Evolutionary conservation across 2,113 vertebrate species (phyloP), one percentile per base, ranked within the genome.

Genomic region (Pelusios castaneus): DNA sequence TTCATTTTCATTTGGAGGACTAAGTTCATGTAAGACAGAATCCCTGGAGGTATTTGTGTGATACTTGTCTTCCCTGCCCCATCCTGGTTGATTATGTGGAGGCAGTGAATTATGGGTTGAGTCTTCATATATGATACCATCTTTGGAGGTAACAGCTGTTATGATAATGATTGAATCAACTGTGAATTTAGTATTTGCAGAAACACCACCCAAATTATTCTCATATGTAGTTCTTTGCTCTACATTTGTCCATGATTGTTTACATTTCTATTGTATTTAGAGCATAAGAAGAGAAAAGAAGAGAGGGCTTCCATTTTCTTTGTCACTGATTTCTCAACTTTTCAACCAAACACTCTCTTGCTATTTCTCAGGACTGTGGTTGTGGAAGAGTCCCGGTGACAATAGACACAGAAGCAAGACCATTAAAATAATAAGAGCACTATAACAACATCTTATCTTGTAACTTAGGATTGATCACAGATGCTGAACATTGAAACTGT

Each of bases 141-240:
- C 92, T 87, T 17, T 95, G 92, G 93, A 89, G 56, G 80, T 90
- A 89, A 94, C 92, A 89, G 91, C 97, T 98, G 97, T 82, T 81
- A 93, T 76, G 90, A 97, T 76, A 95, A 96, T 84, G 91, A 89
- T 89, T 82, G 25, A 92, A 92, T 95, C 86, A 95, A 52, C 78
- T 92, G 89, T 84, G 89, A 95, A 89, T 56, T 58, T 80, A 14
- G 51, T 6, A 31, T 76, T 79, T 92, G 43, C 10, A 14, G 49
- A 76, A 43, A 51, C 16, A 43, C 56, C 10, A 70, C 56, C 52
- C 88, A 34, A 58, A 2, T 0, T 49, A 43, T 19, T 81, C 70
- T 6, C 43, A 2, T 13, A 6, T 76, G 12, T 17, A 49, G 27
- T 58, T 54, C 60, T 76, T 54, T 45, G 34, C 34, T 67, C 60